A percentile compares a stretch with the other conserved stretches of the same genome.
These are phyloP conservation scores for Cephonodes hylas DNA, from an alignment of 2,888 invertebrate genomes.

Conservation along the genomic window DNA sequence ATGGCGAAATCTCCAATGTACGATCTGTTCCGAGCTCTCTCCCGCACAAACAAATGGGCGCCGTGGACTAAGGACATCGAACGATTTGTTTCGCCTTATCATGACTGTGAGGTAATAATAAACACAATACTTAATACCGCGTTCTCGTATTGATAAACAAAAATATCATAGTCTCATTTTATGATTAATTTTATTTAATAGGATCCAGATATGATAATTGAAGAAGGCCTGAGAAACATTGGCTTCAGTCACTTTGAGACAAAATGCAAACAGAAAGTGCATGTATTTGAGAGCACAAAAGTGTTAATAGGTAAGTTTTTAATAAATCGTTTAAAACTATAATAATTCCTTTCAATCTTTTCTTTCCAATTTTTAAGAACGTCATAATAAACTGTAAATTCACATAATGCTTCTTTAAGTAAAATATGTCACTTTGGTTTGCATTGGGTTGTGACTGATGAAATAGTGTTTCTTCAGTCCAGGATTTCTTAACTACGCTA, in stretches of 20 bases:
- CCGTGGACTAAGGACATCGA: conserved; percentile 4
- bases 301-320: not conserved
- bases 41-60: not conserved
- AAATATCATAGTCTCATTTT: too few relatives aligned
- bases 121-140: too few relatives aligned
- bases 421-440: too few relatives aligned
- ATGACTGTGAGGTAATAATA: not conserved
- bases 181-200: not conserved
- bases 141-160: too few relatives aligned
- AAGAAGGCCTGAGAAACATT: not conserved
- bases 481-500: too few relatives aligned
- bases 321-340: too few relatives aligned
- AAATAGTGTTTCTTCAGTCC: too few relatives aligned
- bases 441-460: too few relatives aligned
- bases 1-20: not conserved
- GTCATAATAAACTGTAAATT: too few relatives aligned
- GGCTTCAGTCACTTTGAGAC: not conserved
- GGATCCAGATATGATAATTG: not conserved
- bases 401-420: too few relatives aligned
- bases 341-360: too few relatives aligned
- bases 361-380: too few relatives aligned
- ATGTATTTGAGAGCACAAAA: not conserved
- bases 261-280: not conserved
- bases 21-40: conserved; percentile 1
- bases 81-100: conserved; percentile 7